These are phyloP conservation scores for Heliconius charithonia DNA, from an alignment of 2,888 invertebrate genomes.

Conservation along the genomic window DNA sequence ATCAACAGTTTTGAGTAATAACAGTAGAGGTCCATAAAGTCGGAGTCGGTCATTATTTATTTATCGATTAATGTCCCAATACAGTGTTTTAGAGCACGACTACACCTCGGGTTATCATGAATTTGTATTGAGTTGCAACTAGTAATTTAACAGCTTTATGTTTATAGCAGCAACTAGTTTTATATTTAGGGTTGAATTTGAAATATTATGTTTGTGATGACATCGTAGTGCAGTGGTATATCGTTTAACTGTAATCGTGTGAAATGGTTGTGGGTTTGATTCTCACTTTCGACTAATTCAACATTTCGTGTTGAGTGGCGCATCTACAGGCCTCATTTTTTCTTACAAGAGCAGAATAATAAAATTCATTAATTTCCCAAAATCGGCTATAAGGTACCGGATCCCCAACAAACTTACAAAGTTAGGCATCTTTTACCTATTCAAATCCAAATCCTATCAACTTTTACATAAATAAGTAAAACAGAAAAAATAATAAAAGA, in stretches of 20 bases:
- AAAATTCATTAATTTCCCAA: background rate
- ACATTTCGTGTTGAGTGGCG: background rate
- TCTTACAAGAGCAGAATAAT: background rate
- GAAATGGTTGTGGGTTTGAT: background rate
- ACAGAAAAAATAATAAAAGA: too few species aligned
- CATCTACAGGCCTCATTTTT: background rate
- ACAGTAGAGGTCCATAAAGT: conserved; percentile 1
- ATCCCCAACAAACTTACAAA: background rate
- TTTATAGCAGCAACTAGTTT: background rate
- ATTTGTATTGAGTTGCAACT: conserved; percentile 5
- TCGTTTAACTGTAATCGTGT: background rate
- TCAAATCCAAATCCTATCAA: too few species aligned
- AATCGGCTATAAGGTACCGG: background rate
- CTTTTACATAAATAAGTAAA: too few species aligned
- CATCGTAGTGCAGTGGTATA: background rate
- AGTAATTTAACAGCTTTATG: conserved; percentile 4
- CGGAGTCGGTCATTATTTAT: conserved; percentile 27
- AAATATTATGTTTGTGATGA: too few species aligned
- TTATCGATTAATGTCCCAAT: conserved; percentile 41
- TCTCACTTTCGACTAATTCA: too few species aligned
- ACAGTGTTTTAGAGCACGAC: conserved; percentile 39
- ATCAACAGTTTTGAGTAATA: conserved; percentile 2
- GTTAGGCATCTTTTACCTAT: too few species aligned
- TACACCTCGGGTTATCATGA: conserved; percentile 43
- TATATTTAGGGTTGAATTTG: background rate